These are phyloP conservation scores for Peromyscus melanophrys DNA, from an alignment of 2,797 vertebrate species.

Conservation along the genomic window DNA sequence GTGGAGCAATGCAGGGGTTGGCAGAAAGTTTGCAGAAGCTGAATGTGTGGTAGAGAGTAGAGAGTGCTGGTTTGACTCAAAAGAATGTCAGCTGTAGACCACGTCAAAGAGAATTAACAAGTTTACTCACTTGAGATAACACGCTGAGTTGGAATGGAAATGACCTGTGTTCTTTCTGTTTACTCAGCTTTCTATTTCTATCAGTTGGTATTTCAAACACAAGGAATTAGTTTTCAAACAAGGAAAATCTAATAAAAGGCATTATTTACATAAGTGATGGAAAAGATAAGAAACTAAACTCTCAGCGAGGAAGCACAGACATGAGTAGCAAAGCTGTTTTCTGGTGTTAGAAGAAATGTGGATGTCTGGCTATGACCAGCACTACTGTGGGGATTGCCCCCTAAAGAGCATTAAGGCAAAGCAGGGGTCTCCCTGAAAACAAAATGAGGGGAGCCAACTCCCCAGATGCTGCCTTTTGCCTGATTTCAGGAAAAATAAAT, in stretches of 20 bases:
- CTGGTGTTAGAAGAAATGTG: neutral
- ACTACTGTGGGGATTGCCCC: neutral
- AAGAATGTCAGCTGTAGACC: neutral
- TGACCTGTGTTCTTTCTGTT: slow-evolving; percentile 33
- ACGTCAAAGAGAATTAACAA: slow-evolving; percentile 41
- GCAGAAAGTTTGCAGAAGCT: neutral
- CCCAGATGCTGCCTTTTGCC: neutral
- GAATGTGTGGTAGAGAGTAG: neutral
- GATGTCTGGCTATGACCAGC: neutral
- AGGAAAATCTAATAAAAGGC: slow-evolving; percentile 35
- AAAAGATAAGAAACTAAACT: slow-evolving; percentile 38
- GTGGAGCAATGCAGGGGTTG: rapidly evolving
- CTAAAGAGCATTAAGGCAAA: neutral
- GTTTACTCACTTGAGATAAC: slow-evolving; percentile 34
- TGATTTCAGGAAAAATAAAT: neutral
- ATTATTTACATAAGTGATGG: slow-evolving; percentile 22
- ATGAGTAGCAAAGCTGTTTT: neutral
- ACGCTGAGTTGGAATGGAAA: slow-evolving; percentile 28
- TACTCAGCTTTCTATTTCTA: slow-evolving; percentile 20
- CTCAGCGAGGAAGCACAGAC: neutral
- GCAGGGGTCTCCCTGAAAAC: neutral
- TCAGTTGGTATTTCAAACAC: slow-evolving; percentile 53
- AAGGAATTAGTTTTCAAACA: slow-evolving; percentile 61
- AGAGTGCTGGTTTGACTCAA: neutral
- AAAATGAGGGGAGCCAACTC: neutral